Evolutionary conservation across 1,140 invertebrate genomes (phyloP), one percentile per base, ranked within the genome.

Genomic region (Pantala flavescens): DNA sequence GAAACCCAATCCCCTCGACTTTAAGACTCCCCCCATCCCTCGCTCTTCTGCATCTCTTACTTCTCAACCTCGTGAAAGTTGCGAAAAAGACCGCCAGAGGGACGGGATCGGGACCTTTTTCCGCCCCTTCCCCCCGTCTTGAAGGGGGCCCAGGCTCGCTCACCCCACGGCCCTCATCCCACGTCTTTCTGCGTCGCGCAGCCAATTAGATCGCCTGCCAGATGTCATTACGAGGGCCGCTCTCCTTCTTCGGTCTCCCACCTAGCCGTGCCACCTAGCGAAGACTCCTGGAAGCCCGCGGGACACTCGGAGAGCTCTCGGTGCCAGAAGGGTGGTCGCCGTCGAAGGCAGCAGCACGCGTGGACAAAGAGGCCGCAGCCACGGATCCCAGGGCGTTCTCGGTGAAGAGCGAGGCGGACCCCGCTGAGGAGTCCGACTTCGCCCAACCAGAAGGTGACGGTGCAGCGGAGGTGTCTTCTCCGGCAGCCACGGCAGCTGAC

Each of bases 401-500:
- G 49, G 49, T 63, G 49, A 63, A 63, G 49, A 63, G 49, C 49
- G 49, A 63, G 49, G 49, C 49, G 49, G 49, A 63, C 49, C 49
- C 49, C 49, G 49, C n/a, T 12, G 49, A 63, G 49, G 49, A 63
- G 49, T 63, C 49, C 49, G 49, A 63, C 49, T 63, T 63, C 49
- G 49, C 49, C 28, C 28, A 36, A 36, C 28, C 28, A 36, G 28
- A 36, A 21, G 49, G 49, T 63, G 49, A 36, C 49, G 49, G 49
- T 21, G 49, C 49, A 3, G 5, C 49, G 49, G 49, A 63, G 16
- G 49, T 63, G 49, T 63, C 49, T 1, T 63, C 49, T 1, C 49
- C 49, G 49, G 49, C 49, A 63, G 49, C 49, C 49, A 63, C 49
- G 49, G 49, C 49, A 3, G n/a, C 49, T 3, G 49, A 63, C 3